These are phyloP conservation scores for Cuculus canorus DNA, from an alignment of 2,797 vertebrate species.

Conservation along the genomic window DNA sequence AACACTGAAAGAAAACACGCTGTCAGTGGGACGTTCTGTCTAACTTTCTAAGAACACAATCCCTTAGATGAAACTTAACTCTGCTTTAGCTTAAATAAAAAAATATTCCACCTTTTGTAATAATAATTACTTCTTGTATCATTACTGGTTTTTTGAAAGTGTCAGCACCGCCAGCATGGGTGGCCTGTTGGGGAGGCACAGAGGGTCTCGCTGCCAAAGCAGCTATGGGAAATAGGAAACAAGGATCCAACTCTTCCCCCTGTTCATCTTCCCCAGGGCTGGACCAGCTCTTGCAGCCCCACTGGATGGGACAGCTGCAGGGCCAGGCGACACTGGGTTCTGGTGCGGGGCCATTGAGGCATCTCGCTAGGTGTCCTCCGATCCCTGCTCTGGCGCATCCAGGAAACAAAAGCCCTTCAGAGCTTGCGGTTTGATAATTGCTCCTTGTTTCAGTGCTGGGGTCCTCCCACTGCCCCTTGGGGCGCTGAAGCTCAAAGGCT, in stretches of 20 bases:
- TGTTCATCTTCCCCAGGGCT: background rate
- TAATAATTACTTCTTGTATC: too few species aligned
- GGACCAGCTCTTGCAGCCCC: background rate
- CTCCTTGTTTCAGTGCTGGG: slow-evolving; percentile 16
- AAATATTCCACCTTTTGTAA: too few species aligned
- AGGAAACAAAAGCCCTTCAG: slow-evolving; percentile 61
- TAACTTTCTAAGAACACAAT: too few species aligned
- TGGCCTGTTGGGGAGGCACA: background rate
- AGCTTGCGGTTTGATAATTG: slow-evolving; percentile 16
- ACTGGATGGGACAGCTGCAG: background rate
- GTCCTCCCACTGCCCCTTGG: background rate
- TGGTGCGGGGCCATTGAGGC: background rate
- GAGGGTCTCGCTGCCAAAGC: background rate
- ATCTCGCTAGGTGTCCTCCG: slow-evolving; percentile 74
- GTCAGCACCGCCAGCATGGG: fast-evolving
- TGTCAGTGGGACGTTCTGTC: too few species aligned
- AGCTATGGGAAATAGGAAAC: background rate
- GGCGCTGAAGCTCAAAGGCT: background rate
- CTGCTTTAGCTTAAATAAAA: too few species aligned
- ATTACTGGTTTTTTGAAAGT: too few species aligned
- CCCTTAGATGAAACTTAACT: too few species aligned
- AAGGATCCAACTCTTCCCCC: background rate
- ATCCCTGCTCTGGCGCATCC: slow-evolving; percentile 5
- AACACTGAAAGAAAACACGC: too few species aligned
- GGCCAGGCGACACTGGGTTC: background rate